Base-by-base conservation (phyloP, 1,140 invertebrate genomes). In the Melanaphis sacchari region DNA sequence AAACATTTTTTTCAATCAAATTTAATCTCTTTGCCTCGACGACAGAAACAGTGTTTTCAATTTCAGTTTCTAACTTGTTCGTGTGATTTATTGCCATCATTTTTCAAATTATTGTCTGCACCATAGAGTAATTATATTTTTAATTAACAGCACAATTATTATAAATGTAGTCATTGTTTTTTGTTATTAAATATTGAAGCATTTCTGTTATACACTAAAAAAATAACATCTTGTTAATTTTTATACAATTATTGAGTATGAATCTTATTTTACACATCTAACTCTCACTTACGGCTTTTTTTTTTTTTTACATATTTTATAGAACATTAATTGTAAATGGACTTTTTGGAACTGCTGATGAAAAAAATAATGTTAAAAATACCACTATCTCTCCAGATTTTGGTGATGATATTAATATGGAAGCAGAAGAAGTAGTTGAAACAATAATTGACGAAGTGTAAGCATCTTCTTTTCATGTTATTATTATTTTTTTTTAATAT, bases 271-370 rank as follows among this genome's bases (percentile, higher is more conserved):
- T 18, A n/a, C 15, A 76, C 15, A n/a, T 66, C n/a, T 31, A 31
- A 3, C n/a, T 66, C 59, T 66, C 59, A 66, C n/a, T 1, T 36
- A 18, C 4, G 6, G n/a, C 36, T 76, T 26, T 59, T 76, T 26
- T 59, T 31, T 76, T 76, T 31, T 66, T 66, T 31, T n/a, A 76
- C 15, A n/a, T n/a, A 76, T 76, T 76, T 76, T 76, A n/a, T 76
- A 76, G 59, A 76, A 6, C 15, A 76, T 76, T 76, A 82, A 85
- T 85, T 85, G 82, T 85, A 40, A 85, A 40, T 85, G 82, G 82
- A 41, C 40, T 40, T 85, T 85, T 41, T 85, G 82, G 82, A 26
- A 85, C 31, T 8, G 38, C 82, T 6, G 24, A 85, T 31, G 82
- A 85, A 43, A 9, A 41, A 85, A 85, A 31, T 85, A 85, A 26